A percentile compares a stretch with the other conserved stretches of the same genome.
Conservation (phyloP, 2,113 vertebrate genomes). For the Chaetura pelagica region DNA sequence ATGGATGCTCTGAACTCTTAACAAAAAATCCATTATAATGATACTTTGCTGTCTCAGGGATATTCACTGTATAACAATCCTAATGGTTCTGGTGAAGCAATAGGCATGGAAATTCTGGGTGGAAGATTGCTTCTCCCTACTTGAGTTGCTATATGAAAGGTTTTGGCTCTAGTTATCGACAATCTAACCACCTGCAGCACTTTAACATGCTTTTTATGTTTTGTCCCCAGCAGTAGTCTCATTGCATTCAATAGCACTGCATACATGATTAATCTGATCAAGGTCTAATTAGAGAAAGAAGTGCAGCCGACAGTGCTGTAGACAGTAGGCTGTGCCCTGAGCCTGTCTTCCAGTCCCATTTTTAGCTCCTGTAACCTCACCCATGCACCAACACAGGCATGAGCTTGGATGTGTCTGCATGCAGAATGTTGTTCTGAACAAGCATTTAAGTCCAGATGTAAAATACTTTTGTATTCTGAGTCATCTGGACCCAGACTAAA, state of each 20-base stretch:
- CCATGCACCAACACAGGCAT: neutral
- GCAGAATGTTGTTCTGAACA: neutral
- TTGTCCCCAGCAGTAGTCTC: slow-evolving; percentile 38
- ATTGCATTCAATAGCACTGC: slow-evolving; percentile 19
- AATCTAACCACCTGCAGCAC: slow-evolving; percentile 47
- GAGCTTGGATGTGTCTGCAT: neutral
- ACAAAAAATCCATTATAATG: slow-evolving; percentile 65
- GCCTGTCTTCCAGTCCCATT: neutral
- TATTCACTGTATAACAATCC: slow-evolving; percentile 60
- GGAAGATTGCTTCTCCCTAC: slow-evolving; percentile 32
- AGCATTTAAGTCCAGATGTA: neutral
- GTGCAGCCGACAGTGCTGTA: neutral
- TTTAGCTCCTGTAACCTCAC: neutral
- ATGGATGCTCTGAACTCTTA: slow-evolving; percentile 53
- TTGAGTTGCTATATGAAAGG: slow-evolving; percentile 21
- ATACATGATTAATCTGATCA: slow-evolving; percentile 43
- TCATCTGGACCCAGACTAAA: neutral
- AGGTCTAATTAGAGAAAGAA: slow-evolving; percentile 46
- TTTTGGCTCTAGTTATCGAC: slow-evolving; percentile 13
- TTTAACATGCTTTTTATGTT: slow-evolving; percentile 35
- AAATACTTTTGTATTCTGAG: neutral
- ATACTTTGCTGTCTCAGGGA: slow-evolving; percentile 52
- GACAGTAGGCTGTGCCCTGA: neutral
- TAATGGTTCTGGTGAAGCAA: slow-evolving; percentile 57
- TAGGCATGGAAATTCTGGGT: slow-evolving; percentile 52